Conservation (phyloP, 2,113 vertebrate genomes). For the Indicator maculatus region DNA sequence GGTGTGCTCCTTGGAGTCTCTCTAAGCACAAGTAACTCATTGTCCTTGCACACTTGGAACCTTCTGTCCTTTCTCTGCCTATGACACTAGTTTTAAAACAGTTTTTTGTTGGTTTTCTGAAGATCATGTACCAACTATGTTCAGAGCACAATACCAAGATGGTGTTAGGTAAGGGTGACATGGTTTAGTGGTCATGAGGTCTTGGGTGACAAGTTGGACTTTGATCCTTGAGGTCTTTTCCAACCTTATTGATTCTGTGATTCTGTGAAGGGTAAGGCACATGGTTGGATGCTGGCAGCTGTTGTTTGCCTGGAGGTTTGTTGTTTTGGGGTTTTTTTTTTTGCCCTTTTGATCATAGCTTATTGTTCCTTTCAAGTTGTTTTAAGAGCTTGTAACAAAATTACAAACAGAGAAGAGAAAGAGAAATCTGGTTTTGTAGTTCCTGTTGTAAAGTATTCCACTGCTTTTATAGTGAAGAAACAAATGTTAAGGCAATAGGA, state of each 20-base stretch:
- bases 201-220: too few species aligned
- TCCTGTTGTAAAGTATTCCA: background rate
- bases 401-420: background rate
- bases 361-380: background rate
- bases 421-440: background rate
- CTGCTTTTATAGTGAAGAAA: background rate
- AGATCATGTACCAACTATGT: background rate
- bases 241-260: too few species aligned
- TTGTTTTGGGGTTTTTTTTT: background rate
- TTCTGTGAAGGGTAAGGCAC: background rate
- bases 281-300: background rate
- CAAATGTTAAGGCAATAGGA: background rate
- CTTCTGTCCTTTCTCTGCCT: background rate
- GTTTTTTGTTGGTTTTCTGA: background rate
- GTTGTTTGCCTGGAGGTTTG: background rate
- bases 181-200: too few species aligned
- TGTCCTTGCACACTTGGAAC: background rate
- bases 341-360: background rate
- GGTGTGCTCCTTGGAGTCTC: background rate
- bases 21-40: too few species aligned
- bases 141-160: background rate
- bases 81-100: background rate
- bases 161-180: background rate
- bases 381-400: background rate
- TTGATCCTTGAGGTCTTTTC: too few species aligned